Conservation (phyloP, 2,888 invertebrate species). For the Cistogaster globosa region DNA sequence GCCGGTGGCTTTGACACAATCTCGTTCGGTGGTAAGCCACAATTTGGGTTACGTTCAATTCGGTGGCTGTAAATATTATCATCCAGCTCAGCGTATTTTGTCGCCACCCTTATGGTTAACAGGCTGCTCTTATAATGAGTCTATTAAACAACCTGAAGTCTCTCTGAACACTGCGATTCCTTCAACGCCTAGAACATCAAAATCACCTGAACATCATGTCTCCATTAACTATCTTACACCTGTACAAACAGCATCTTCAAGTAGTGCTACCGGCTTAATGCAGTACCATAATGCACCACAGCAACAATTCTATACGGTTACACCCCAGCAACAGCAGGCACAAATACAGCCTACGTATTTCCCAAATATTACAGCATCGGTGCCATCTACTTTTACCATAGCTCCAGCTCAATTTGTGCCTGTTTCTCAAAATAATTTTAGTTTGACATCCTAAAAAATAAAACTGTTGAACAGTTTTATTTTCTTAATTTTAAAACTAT, state of each 20-base stretch:
- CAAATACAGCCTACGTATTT: conserved; percentile 32
- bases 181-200: background rate
- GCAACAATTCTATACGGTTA: conserved; percentile 8
- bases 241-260: conserved; percentile 29
- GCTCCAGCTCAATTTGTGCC: conserved; percentile 23
- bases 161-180: background rate
- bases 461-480: conserved; percentile 9
- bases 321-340: conserved; percentile 27
- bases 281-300: conserved; percentile 16
- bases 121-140: conserved; percentile 72
- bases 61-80: conserved; percentile 72
- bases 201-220: background rate
- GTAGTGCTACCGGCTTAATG: conserved; percentile 8
- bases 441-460: conserved; percentile 19
- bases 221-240: background rate
- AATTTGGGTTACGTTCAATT: conserved; percentile 73
- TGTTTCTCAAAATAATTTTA: conserved; percentile 28
- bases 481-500: background rate
- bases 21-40: conserved; percentile 73
- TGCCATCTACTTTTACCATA: conserved; percentile 26
- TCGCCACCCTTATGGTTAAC: conserved; percentile 74
- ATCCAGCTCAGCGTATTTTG: conserved; percentile 73
- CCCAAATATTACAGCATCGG: conserved; percentile 18
- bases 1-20: conserved; percentile 76
- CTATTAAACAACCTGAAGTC: conserved; percentile 70